Evolutionary conservation across 2,888 invertebrate genomes (phyloP), one percentile per base, ranked within the genome.

Genomic region (Idaea aversata): DNA sequence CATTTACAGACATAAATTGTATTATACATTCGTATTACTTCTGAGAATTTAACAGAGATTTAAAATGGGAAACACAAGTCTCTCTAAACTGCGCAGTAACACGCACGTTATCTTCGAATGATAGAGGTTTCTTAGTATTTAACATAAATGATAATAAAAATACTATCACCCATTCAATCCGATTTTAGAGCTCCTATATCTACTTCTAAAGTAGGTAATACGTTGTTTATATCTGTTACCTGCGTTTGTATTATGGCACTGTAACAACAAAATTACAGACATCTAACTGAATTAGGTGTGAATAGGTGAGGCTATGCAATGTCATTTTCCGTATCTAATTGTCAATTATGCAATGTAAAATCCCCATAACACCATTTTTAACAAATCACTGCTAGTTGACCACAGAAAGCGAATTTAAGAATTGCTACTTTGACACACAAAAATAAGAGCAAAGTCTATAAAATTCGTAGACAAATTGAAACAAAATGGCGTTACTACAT

Each of bases 131-230:
- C 10, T 47, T 47, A 47, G 47, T 47, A 47, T 47, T 38, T 47
- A 47, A 88, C 88, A 86, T 83, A 85, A 85, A 86, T 81, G 84
- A 88, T 87, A 86, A 87, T 86, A 86, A 86, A 86, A 83, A 77
- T 77, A 83, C 83, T 82, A 83, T 77, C 73, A 77, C 70, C 74
- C 68, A 66, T 75, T 75, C 75, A 72, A 77, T 75, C 69, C 67
- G 63, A 75, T 78, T 75, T 72, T 72, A 73, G 61, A 70, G 70
- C 71, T 74, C 47, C 4, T 47, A 47, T 13, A 13, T 47, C 10
- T 47, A 13, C 7, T 47, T 47, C 25, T 6, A 47, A 47, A 4
- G 47, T 47, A 36, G 6, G 25, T 25, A 25, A 25, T 25, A 25
- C 25, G 25, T 25, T 25, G 25, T 25, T 25, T 25, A 25, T 3